phyloP scores from a whole-genome alignment of 37 sponge, comb jelly and placozoan species.

The Crambe crambe region DNA sequence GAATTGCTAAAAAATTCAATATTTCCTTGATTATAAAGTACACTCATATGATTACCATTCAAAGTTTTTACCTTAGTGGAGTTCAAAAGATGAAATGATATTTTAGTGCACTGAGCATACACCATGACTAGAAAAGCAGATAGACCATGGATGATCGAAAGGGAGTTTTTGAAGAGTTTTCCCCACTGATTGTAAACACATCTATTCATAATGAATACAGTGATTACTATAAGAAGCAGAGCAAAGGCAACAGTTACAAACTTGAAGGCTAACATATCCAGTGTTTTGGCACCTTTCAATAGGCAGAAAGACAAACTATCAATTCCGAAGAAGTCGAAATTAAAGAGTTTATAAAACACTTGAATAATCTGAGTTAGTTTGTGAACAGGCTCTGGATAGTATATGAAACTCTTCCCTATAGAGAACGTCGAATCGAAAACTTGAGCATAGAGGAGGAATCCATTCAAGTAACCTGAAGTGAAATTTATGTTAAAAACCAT shows the following conservation, averaged over 20 bases:
- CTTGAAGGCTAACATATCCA: conserved; percentile 34
- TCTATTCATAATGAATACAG: background rate
- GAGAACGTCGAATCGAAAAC: background rate
- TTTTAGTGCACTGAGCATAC: conserved; percentile 28
- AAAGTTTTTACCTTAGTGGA: background rate
- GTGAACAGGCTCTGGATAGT: background rate
- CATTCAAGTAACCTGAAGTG: conserved; percentile 30
- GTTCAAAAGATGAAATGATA: conserved; percentile 28
- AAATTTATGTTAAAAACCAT: conserved; percentile 30
- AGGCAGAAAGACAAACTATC: conserved; percentile 43
- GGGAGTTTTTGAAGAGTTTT: background rate
- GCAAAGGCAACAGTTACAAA: conserved; percentile 44
- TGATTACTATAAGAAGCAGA: background rate
- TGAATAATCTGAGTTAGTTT: background rate
- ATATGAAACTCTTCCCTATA: background rate
- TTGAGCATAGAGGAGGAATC: conserved; percentile 41
- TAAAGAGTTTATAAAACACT: conserved; percentile 24
- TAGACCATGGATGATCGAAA: conserved; percentile 28
- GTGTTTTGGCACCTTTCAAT: conserved; percentile 28
- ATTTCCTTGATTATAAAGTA: conserved; percentile 14
- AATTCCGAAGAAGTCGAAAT: conserved; percentile 38
- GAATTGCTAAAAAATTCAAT: conserved; percentile 9
- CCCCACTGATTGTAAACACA: no score
- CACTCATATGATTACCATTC: background rate
- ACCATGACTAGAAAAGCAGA: conserved; percentile 35